phyloP scores from a whole-genome alignment of 2,888 invertebrate species.

The Himalopsyche tibetana region DNA sequence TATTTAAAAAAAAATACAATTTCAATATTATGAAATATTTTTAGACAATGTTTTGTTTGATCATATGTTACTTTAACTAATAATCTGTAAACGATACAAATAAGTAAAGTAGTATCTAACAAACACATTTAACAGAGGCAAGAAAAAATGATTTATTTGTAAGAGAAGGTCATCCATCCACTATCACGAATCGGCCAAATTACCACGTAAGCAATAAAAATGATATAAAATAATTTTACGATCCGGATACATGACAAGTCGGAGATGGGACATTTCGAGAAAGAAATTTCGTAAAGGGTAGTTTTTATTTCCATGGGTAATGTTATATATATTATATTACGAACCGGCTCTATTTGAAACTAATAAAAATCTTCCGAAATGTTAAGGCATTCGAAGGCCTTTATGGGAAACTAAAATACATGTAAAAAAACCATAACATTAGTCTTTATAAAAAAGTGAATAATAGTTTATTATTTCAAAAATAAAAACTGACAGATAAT shows the following conservation, averaged over 20 bases:
- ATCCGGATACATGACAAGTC: background rate
- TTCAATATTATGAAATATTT: too few relatives aligned
- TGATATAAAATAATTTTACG: constrained; percentile 38
- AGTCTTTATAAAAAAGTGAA: background rate
- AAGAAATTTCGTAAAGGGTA: background rate
- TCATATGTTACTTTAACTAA: too few relatives aligned
- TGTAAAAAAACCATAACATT: background rate
- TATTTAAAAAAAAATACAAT: too few relatives aligned
- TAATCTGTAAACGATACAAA: too few relatives aligned
- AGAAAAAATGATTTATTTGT: too few relatives aligned
- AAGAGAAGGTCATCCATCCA: background rate
- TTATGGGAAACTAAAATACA: background rate
- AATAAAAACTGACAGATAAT: too few relatives aligned
- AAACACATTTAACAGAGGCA: too few relatives aligned
- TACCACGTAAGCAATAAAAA: background rate
- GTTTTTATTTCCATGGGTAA: background rate
- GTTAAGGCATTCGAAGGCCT: background rate
- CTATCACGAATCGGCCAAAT: background rate
- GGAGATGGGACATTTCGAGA: background rate
- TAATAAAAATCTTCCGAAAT: constrained; percentile 9
- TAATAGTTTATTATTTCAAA: background rate
- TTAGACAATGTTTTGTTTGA: too few relatives aligned
- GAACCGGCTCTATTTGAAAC: constrained; percentile 42
- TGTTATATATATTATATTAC: background rate
- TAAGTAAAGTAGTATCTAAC: too few relatives aligned